A percentile compares a stretch with the other conserved stretches of the same genome.
Conservation (phyloP, 2,888 invertebrate genomes). For the Noctuana brunneofusca region DNA sequence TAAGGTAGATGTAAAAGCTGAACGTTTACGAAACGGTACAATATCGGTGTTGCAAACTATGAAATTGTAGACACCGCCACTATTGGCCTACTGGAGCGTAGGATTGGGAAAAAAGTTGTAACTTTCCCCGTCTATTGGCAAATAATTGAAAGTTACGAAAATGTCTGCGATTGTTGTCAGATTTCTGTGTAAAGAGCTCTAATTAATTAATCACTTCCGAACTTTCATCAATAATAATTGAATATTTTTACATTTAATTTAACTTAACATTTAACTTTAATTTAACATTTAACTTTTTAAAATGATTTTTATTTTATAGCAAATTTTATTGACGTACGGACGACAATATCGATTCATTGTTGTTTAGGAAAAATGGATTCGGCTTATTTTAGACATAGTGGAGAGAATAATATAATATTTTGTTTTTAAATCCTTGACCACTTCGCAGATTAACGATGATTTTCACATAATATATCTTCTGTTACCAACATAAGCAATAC, state of each 20-base stretch:
- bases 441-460: not conserved
- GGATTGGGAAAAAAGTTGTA: slow-evolving; percentile 74
- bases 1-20: slow-evolving; percentile 41
- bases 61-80: slow-evolving; percentile 70
- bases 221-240: not conserved
- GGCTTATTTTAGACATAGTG: too few species aligned
- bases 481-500: not conserved
- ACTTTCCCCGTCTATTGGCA: slow-evolving; percentile 70
- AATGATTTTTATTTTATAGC: too few species aligned
- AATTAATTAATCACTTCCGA: not conserved
- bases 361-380: too few species aligned
- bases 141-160: slow-evolving; percentile 71
- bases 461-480: not conserved
- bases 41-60: slow-evolving; percentile 69
- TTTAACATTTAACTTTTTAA: too few species aligned
- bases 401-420: too few species aligned
- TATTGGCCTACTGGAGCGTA: slow-evolving; percentile 76
- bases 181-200: not conserved
- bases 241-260: not conserved
- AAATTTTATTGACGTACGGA: not conserved
- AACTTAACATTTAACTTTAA: not conserved
- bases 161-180: slow-evolving; percentile 37
- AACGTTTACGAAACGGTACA: slow-evolving; percentile 67
- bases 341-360: not conserved
- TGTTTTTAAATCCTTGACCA: not conserved